Evolutionary conservation across 2,888 invertebrate genomes (phyloP).

Genomic region (Candidula unifasciata): DNA sequence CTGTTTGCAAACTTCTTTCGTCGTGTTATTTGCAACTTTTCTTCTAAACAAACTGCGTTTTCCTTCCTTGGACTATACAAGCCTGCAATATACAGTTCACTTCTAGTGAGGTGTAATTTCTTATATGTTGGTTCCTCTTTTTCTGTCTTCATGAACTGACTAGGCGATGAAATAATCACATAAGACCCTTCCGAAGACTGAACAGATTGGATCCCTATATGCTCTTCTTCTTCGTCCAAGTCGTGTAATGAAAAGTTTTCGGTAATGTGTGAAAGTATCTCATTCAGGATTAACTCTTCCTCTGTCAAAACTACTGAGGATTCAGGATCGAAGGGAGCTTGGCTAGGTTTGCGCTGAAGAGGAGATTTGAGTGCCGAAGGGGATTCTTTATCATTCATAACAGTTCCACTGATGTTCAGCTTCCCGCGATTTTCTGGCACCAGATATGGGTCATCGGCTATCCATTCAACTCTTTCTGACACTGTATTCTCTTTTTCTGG

Average conservation of each 20-base stretch:
- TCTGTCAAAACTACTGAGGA: neutral
- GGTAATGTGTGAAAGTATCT: no score
- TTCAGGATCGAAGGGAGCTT: neutral
- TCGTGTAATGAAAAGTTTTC: no score
- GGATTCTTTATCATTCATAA: no score
- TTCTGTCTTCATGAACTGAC: neutral
- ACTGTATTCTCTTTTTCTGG: neutral
- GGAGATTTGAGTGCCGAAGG: neutral
- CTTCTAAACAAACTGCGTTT: neutral
- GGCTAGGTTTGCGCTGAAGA: no score
- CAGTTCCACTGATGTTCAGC: no score
- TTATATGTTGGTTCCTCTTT: neutral
- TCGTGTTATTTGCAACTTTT: neutral
- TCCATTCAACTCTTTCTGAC: slow-evolving; percentile 3
- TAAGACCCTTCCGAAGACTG: neutral
- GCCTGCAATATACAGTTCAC: slow-evolving; percentile 29
- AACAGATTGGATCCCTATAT: neutral
- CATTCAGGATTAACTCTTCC: no score
- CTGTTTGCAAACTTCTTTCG: neutral
- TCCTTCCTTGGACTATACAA: slow-evolving; percentile 4
- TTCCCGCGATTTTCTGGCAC: neutral
- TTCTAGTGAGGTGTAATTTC: slow-evolving; percentile 35
- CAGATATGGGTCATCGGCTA: slow-evolving; percentile 16
- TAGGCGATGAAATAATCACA: neutral
- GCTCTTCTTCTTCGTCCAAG: no score